A percentile compares a stretch with the other conserved stretches of the same genome.
phyloP scores from a whole-genome alignment of 2,797 vertebrate species.

The Scarus forsteni region DNA sequence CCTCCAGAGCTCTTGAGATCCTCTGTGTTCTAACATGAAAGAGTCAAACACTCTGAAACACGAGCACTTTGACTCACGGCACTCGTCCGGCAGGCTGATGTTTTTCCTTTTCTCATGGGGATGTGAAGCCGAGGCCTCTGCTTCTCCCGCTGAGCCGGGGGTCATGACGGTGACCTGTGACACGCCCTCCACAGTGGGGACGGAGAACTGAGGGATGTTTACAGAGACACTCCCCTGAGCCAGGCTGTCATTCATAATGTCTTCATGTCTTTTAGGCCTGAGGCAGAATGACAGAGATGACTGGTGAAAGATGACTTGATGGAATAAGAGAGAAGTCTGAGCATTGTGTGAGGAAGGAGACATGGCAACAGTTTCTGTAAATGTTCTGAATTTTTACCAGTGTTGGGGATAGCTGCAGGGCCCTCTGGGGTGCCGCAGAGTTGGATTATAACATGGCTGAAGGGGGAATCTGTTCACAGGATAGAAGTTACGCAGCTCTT shows the following conservation, averaged over 20 bases:
- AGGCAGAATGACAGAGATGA: background rate
- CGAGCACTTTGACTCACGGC: slow-evolving; percentile 82
- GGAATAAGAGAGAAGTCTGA: background rate
- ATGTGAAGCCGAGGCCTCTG: slow-evolving; percentile 55
- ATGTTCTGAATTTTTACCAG: slow-evolving; percentile 39
- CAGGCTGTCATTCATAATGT: background rate
- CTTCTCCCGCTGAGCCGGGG: slow-evolving; percentile 28
- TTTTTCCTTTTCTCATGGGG: slow-evolving; percentile 80
- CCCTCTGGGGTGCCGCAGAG: background rate
- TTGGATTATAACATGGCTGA: slow-evolving; percentile 12
- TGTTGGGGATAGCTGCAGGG: slow-evolving; percentile 6
- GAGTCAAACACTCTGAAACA: background rate
- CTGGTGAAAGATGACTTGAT: background rate
- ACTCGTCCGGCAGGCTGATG: slow-evolving; percentile 86
- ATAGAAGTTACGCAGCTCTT: background rate
- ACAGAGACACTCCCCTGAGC: slow-evolving; percentile 48
- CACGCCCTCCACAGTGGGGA: slow-evolving; percentile 45
- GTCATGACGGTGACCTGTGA: slow-evolving; percentile 54
- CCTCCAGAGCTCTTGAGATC: background rate
- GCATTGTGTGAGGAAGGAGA: slow-evolving; percentile 8
- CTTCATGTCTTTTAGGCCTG: slow-evolving; percentile 16
- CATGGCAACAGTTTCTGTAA: too few species aligned
- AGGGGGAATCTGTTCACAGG: slow-evolving; percentile 11
- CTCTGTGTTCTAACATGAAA: background rate
- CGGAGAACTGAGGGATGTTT: slow-evolving; percentile 66